Evolutionary conservation across 2,888 invertebrate species (phyloP).

Genomic region (Oligia fasciuncula): DNA sequence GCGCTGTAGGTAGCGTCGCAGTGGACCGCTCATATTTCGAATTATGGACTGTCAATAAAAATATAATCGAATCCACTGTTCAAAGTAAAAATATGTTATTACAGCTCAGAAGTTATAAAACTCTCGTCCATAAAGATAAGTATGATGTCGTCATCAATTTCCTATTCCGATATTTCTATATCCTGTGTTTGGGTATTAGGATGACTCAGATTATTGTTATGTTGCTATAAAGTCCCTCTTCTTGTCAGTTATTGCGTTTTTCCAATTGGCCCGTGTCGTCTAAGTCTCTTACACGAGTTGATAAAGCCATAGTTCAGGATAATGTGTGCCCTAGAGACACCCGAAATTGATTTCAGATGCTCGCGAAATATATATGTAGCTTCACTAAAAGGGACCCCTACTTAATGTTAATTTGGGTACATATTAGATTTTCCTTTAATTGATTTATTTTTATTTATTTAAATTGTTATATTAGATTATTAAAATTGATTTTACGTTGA

Average conservation of each 20-base stretch:
- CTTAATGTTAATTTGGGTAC: background rate
- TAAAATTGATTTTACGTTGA: background rate
- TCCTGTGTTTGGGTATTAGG: conserved; percentile 46
- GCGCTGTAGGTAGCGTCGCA: background rate
- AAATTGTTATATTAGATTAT: background rate
- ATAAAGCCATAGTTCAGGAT: conserved; percentile 30
- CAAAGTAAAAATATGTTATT: conserved; percentile 28
- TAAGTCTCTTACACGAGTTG: conserved; percentile 6
- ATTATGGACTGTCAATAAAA: background rate
- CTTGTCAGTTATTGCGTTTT: conserved; percentile 34
- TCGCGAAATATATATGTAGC: background rate
- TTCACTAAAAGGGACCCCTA: background rate
- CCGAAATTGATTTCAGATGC: conserved; percentile 32
- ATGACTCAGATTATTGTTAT: conserved; percentile 40
- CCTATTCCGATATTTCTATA: conserved; percentile 37
- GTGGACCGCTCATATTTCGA: background rate
- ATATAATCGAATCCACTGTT: background rate
- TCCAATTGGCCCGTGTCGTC: conserved; percentile 29
- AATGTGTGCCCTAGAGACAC: conserved; percentile 2
- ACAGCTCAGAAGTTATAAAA: conserved; percentile 16
- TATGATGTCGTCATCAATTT: conserved; percentile 35
- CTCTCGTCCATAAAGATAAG: conserved; percentile 31
- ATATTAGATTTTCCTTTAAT: background rate
- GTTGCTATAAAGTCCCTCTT: conserved; percentile 37
- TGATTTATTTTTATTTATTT: no score